These are phyloP conservation scores for Mormyrus lacerda DNA, from an alignment of 2,113 vertebrate genomes.

Conservation along the genomic window DNA sequence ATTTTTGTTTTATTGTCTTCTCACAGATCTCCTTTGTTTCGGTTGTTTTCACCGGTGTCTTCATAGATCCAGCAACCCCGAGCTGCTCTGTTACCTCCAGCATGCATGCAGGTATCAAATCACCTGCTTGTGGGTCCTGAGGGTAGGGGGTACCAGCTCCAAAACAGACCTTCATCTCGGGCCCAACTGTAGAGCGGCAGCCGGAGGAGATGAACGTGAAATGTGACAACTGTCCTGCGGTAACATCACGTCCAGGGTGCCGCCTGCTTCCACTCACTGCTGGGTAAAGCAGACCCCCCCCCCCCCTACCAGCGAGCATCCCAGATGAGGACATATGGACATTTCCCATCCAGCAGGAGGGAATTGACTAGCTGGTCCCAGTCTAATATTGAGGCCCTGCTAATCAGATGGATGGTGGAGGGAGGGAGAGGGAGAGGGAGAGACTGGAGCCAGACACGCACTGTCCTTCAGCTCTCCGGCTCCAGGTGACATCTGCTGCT, in stretches of 20 bases:
- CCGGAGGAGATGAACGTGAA: background rate
- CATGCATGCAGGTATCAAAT: background rate
- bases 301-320: background rate
- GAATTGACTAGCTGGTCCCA: constrained; percentile 20
- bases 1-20: background rate
- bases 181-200: background rate
- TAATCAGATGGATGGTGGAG: constrained; percentile 9
- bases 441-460: background rate
- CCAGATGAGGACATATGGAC: background rate
- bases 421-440: background rate
- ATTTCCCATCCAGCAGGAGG: constrained; percentile 1
- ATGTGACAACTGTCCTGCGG: background rate
- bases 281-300: background rate
- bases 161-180: background rate
- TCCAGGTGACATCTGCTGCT: constrained; percentile 19
- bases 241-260: background rate
- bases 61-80: background rate
- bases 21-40: background rate
- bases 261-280: background rate
- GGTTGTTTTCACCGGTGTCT: background rate
- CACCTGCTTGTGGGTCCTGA: background rate
- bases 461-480: background rate
- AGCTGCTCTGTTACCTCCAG: background rate
- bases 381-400: background rate
- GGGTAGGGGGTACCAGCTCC: background rate